Base-by-base conservation (phyloP, 2,888 invertebrate species). In the Dastarcus helophoroides region DNA sequence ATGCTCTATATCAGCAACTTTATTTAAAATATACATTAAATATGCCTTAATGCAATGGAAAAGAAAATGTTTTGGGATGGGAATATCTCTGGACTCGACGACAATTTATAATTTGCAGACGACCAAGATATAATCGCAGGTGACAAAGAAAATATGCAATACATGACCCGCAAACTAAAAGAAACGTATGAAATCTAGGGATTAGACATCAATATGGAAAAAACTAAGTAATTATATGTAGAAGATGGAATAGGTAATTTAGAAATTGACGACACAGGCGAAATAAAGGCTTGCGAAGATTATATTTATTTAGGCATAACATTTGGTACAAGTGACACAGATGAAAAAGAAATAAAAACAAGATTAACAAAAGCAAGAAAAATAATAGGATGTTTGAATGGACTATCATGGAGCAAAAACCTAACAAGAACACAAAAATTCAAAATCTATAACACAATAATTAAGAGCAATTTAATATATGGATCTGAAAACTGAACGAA, bases 331-430 rank as follows among this genome's bases (percentile, higher is more conserved):
- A 29, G 26, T 14, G 34, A 29, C 16, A 31, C 32, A 13, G 34
- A 31, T 22, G 32, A 24, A 26, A 26, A 33, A 24, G 29, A 26
- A 19, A 29, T 27, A 9, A 22, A 26, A 32, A 24, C 9, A 22
- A 25, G 29, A 22, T 24, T 29, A 10, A 27, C 24, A 14, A 11
- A 29, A 10, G 26, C 27, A 19, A 31, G 14, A 17, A 35, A 26
- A 14, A 22, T 14, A 14, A 29, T 29, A 13, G 32, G 29, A 15
- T 37, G 33, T 22, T 17, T 35, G 22, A 35, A 22, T 28, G 26
- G 26, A 9, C 13, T 25, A 22, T 30, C 24, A 3, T 37, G 29
- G 29, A 26, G 30, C 17, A 22, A 23, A 15, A 21, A 36, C 22
- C 33, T 34, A 9, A 31, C 26, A 25, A n/a, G n/a, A n/a, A n/a